Evolutionary conservation across 1,140 invertebrate species (phyloP).

Genomic region (Drosophila albomicans): DNA sequence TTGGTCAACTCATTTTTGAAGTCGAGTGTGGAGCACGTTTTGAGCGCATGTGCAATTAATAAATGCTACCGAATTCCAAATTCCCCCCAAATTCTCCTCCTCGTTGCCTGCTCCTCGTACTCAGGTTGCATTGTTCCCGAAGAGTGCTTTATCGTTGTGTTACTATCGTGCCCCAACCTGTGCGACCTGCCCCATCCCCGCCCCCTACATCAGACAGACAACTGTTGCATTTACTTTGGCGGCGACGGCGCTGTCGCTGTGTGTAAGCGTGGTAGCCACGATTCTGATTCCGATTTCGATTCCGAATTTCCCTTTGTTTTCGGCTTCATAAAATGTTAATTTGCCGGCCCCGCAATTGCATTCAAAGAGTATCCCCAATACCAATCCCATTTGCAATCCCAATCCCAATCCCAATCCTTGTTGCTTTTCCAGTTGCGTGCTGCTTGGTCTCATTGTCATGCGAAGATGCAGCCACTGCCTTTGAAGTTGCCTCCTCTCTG

Average conservation of each 20-base stretch:
- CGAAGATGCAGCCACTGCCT: slow-evolving; percentile 32
- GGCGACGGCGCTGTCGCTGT: slow-evolving; percentile 61
- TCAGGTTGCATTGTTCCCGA: slow-evolving; percentile 53
- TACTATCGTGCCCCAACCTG: slow-evolving; percentile 55
- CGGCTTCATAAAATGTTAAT: slow-evolving; percentile 82
- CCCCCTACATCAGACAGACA: background rate
- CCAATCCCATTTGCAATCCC: slow-evolving; percentile 16
- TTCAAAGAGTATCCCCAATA: slow-evolving; percentile 56
- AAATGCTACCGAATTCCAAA: slow-evolving; percentile 67
- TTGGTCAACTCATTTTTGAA: background rate
- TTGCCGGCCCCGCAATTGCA: slow-evolving; percentile 77
- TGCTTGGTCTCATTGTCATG: slow-evolving; percentile 48
- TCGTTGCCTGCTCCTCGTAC: slow-evolving; percentile 10
- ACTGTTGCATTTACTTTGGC: slow-evolving; percentile 58
- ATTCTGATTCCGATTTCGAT: slow-evolving; percentile 69
- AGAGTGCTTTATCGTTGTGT: slow-evolving; percentile 62
- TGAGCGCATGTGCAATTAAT: slow-evolving; percentile 80
- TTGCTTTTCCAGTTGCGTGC: slow-evolving; percentile 43
- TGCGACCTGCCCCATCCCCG: slow-evolving; percentile 4
- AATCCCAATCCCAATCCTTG: slow-evolving; percentile 23
- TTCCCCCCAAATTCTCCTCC: slow-evolving; percentile 36
- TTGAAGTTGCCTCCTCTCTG: background rate
- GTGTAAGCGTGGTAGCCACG: slow-evolving; percentile 79
- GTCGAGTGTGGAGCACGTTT: slow-evolving; percentile 61
- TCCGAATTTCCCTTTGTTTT: slow-evolving; percentile 81